These are phyloP conservation scores for Zoanthus gigantus DNA, from an alignment of 92 coral and sea anemone species.

Conservation along the genomic window DNA sequence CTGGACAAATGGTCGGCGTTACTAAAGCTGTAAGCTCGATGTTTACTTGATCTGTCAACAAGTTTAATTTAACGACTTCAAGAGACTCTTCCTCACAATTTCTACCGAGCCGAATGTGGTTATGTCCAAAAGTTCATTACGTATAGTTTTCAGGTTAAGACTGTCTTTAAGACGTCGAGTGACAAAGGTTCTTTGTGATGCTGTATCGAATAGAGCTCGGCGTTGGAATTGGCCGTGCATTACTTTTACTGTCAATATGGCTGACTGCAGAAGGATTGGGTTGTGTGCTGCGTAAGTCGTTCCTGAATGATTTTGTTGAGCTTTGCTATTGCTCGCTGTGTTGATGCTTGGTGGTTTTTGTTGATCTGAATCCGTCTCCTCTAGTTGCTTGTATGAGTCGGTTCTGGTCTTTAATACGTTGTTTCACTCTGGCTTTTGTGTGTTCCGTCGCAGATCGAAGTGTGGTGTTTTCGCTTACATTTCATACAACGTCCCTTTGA, in stretches of 20 bases:
- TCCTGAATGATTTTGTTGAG: conserved; percentile 44
- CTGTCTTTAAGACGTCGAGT: conserved; percentile 41
- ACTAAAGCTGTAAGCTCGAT: conserved; percentile 53
- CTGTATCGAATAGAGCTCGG: conserved; percentile 55
- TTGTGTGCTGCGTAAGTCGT: conserved; percentile 38
- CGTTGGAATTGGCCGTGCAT: conserved; percentile 4
- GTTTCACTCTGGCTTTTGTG: conserved; percentile 33
- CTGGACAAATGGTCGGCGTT: conserved; percentile 48
- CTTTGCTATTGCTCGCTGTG: conserved; percentile 10
- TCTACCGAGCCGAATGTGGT: conserved; percentile 48
- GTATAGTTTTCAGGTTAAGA: conserved; percentile 45
- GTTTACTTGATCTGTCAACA: conserved; percentile 43
- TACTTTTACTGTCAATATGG: conserved; percentile 33
- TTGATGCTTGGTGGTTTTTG: conserved; percentile 18
- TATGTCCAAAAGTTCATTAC: conserved; percentile 52
- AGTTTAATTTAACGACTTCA: conserved; percentile 40
- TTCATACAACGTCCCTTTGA: conserved; percentile 53
- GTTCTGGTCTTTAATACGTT: conserved; percentile 34
- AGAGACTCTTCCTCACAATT: conserved; percentile 18
- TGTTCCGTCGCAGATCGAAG: conserved; percentile 32
- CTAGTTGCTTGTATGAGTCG: conserved; percentile 28
- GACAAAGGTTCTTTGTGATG: conserved; percentile 62
- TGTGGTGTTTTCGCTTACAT: conserved; percentile 38
- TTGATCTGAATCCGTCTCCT: conserved; percentile 24
- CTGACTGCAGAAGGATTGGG: conserved; percentile 51